phyloP scores from a whole-genome alignment of 2,888 invertebrate genomes.

The Latrodectus elegans region DNA sequence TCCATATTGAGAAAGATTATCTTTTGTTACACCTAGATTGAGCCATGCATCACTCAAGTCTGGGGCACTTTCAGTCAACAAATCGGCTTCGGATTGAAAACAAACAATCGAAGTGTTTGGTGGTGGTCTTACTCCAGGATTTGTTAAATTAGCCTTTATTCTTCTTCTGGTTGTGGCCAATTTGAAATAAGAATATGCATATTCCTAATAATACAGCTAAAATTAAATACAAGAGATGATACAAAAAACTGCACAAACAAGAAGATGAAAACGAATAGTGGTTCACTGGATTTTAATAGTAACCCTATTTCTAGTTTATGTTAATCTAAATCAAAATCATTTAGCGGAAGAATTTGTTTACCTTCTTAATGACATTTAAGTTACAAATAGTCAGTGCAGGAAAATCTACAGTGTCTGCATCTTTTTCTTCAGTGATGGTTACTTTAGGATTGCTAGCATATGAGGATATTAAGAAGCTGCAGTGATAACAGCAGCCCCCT shows the following conservation, averaged over 20 bases:
- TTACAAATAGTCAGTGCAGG: constrained; percentile 63
- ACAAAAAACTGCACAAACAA: neutral
- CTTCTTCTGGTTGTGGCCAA: constrained; percentile 6
- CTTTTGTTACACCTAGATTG: constrained; percentile 58
- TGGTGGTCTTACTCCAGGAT: neutral
- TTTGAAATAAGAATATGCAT: constrained; percentile 46
- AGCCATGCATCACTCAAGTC: constrained; percentile 65
- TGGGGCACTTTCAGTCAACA: constrained; percentile 33
- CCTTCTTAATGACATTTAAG: constrained; percentile 63
- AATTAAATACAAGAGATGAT: neutral
- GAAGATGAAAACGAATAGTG: neutral
- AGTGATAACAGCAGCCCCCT: constrained; percentile 53
- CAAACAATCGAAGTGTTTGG: neutral
- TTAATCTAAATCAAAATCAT: neutral
- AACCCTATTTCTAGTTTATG: neutral
- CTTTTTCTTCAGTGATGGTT: constrained; percentile 63
- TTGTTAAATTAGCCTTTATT: neutral
- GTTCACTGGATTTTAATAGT: neutral
- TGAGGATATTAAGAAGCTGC: constrained; percentile 48
- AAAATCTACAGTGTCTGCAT: constrained; percentile 39
- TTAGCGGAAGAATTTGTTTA: neutral
- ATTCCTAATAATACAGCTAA: constrained; percentile 9
- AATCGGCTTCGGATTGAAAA: constrained; percentile 40
- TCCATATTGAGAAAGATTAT: constrained; percentile 48
- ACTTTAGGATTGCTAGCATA: constrained; percentile 45